Evolutionary conservation across 2,888 invertebrate species (phyloP), one percentile per base, ranked within the genome.

Genomic region (Orchestes rusci): DNA sequence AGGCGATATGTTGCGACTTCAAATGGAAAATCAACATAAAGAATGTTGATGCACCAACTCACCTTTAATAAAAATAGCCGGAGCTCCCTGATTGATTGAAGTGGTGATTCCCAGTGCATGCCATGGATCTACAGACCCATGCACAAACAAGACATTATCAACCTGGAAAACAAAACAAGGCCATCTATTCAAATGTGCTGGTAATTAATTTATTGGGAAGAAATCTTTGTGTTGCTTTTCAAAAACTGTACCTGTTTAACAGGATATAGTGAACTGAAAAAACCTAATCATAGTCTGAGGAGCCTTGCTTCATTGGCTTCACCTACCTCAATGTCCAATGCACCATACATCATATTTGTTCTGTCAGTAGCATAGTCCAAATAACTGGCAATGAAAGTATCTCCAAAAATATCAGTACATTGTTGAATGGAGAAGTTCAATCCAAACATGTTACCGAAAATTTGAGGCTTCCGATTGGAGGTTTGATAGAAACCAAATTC

Each of bases 401-500:
- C 65, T 0, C 89, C 90, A 66, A 82, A 95, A 39, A 93, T 76
- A 63, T 94, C 93, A 53, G 70, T 66, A 62, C 94, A 95, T 62
- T 90, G 88, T 51, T 83, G 73, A 19, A 83, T 71, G 58, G 82
- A 93, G 66, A 86, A 94, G 43, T 83, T 76, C 0, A 85, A 66
- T 0, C 83, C 77, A 55, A 93, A 90, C 18, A 74, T 70, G 59
- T 83, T 72, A 0, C 91, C 87, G 63, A 94, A 94, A 31, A 66
- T 55, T 68, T 76, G 71, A 2, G 72, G 69, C 45, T 73, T 71
- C 3, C 73, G 76, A 0, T 82, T 79, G 0, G 93, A 90, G 0
- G 91, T 88, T 71, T 96, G 95, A 67, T 83, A 96, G 67, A 88
- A 96, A 16, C 94, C 95, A 64, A 95, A 96, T 66, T 96, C 96